These are phyloP conservation scores for Drosophila austrosaltans DNA, from an alignment of 2,888 invertebrate species.

Conservation along the genomic window DNA sequence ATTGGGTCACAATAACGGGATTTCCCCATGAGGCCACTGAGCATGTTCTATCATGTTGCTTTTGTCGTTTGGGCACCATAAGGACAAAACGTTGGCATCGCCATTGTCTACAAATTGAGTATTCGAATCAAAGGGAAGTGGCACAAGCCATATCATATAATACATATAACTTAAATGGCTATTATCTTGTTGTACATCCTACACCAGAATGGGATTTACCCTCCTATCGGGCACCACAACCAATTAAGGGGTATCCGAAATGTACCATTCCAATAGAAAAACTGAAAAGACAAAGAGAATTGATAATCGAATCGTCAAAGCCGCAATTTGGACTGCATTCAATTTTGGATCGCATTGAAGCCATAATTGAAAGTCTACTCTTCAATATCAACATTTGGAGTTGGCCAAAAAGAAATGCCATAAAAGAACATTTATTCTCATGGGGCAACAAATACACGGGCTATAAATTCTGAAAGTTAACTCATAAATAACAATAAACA, in stretches of 20 bases:
- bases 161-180: too few relatives aligned
- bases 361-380: not conserved
- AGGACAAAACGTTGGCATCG: not conserved
- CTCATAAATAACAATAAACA: not conserved
- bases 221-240: too few relatives aligned
- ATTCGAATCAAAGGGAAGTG: too few relatives aligned
- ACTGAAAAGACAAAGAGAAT: too few relatives aligned
- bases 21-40: slow-evolving; percentile 9
- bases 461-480: not conserved
- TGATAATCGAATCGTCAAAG: too few relatives aligned
- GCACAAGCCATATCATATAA: not conserved
- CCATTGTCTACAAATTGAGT: not conserved
- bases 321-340: too few relatives aligned
- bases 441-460: not conserved
- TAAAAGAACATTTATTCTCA: not conserved
- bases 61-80: not conserved
- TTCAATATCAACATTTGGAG: not conserved
- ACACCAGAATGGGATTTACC: too few relatives aligned
- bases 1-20: not conserved
- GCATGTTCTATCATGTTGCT: not conserved
- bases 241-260: too few relatives aligned
- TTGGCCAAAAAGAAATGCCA: not conserved
- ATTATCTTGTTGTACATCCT: too few relatives aligned
- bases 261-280: too few relatives aligned
- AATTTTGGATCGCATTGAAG: not conserved